Conservation (phyloP, 2,113 vertebrate species). For the Raphicerus campestris region DNA sequence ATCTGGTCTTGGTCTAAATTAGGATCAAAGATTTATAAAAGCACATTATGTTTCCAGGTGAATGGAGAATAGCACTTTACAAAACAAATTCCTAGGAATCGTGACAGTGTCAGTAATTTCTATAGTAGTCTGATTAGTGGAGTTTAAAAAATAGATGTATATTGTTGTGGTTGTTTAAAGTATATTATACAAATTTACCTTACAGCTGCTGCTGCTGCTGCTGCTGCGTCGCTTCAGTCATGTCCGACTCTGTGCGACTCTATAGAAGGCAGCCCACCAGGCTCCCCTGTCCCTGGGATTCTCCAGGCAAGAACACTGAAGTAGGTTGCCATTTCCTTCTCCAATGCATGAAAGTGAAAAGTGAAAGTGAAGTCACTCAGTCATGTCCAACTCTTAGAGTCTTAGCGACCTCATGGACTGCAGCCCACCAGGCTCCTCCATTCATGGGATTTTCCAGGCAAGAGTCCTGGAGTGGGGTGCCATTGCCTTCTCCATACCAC, state of each 20-base stretch:
- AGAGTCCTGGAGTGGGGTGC: no score
- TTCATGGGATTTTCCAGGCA: no score
- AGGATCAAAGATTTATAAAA: not conserved
- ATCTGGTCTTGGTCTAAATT: not conserved
- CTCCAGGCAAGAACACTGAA: not conserved
- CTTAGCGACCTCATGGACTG: not conserved
- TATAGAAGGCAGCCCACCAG: not conserved
- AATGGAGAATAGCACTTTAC: not conserved
- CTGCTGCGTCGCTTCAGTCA: not conserved
- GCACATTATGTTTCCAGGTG: not conserved
- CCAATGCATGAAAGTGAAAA: not conserved
- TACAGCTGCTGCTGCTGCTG: not conserved
- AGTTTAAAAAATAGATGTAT: not conserved
- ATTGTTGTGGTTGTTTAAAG: not conserved
- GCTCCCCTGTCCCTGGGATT: not conserved
- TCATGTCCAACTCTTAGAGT: not conserved
- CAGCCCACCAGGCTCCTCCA: not conserved
- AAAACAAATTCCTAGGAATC: not conserved
- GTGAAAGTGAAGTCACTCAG: not conserved
- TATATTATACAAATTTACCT: not conserved
- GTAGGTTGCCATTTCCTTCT: not conserved
- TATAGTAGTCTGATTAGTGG: not conserved
- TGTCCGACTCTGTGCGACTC: fast-evolving
- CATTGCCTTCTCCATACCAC: not conserved
- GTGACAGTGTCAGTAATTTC: not conserved